Conservation (phyloP, 2,888 invertebrate genomes). For the Ormia ochracea region DNA sequence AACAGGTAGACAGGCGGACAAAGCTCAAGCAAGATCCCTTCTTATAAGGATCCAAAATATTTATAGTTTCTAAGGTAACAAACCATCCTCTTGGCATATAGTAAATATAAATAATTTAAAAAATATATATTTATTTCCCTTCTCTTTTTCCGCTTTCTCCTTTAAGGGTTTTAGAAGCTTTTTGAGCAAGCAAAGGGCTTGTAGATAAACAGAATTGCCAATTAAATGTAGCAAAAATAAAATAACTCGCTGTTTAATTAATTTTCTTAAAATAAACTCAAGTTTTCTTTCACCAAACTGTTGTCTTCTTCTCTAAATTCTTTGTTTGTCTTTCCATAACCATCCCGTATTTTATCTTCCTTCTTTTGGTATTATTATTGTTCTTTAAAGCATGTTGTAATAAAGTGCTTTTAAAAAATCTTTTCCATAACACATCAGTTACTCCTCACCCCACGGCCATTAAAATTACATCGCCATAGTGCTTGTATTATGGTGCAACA, state of each 20-base stretch:
- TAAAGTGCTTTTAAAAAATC: constrained; percentile 15
- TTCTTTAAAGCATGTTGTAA: constrained; percentile 15
- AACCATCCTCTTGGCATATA: too few species aligned
- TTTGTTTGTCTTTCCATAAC: not conserved
- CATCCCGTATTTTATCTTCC: too few species aligned
- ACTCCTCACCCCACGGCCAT: not conserved
- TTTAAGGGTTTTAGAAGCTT: too few species aligned
- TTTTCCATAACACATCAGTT: constrained; percentile 9
- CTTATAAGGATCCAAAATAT: too few species aligned
- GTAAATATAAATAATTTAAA: too few species aligned
- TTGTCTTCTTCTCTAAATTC: not conserved
- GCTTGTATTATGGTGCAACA: constrained; percentile 5
- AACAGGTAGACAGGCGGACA: too few species aligned
- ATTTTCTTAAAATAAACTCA: not conserved
- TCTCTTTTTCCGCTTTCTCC: too few species aligned
- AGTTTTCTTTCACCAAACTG: not conserved
- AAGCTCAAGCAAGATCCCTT: too few species aligned
- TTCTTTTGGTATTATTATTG: not conserved
- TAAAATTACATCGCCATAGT: not conserved
- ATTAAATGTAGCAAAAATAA: constrained; percentile 9
- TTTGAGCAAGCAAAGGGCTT: too few species aligned
- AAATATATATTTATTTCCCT: too few species aligned
- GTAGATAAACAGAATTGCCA: too few species aligned
- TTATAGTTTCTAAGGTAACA: too few species aligned
- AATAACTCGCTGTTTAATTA: not conserved